Evolutionary conservation across 2,888 invertebrate genomes (phyloP).

Genomic region (Drosophila neotestacea): DNA sequence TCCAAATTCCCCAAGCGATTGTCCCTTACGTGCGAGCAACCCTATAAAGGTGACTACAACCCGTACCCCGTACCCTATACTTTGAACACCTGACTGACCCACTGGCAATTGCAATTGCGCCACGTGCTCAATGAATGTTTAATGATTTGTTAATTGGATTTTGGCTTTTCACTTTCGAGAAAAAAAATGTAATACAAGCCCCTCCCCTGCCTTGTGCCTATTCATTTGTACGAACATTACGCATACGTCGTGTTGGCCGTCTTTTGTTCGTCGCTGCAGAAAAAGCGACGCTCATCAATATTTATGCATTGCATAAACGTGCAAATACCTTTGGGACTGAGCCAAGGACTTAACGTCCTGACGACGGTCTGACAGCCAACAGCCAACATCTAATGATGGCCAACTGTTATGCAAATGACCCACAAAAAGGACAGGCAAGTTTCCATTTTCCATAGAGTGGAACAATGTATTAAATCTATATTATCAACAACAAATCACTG

Average conservation of each 20-base stretch:
- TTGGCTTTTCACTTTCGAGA: conserved; percentile 75
- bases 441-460: background rate
- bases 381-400: conserved; percentile 62
- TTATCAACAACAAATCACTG: conserved; percentile 14
- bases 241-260: conserved; percentile 45
- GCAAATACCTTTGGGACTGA: conserved; percentile 73
- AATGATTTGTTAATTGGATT: conserved; percentile 86
- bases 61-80: background rate
- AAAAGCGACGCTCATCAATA: conserved; percentile 69
- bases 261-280: conserved; percentile 17
- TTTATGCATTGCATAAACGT: conserved; percentile 73
- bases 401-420: conserved; percentile 75
- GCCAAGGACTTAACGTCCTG: conserved; percentile 57
- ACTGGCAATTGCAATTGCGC: conserved; percentile 75
- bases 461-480: background rate
- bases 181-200: conserved; percentile 4
- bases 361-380: conserved; percentile 70
- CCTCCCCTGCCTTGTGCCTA: conserved; percentile 48
- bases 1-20: conserved; percentile 69
- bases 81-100: conserved; percentile 38
- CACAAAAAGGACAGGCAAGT: conserved; percentile 12
- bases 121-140: conserved; percentile 85
- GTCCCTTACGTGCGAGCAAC: conserved; percentile 53
- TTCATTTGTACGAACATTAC: conserved; percentile 61
- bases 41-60: conserved; percentile 31